These are phyloP conservation scores for Drosophila cracens DNA, from an alignment of 2,888 invertebrate species.

Conservation along the genomic window DNA sequence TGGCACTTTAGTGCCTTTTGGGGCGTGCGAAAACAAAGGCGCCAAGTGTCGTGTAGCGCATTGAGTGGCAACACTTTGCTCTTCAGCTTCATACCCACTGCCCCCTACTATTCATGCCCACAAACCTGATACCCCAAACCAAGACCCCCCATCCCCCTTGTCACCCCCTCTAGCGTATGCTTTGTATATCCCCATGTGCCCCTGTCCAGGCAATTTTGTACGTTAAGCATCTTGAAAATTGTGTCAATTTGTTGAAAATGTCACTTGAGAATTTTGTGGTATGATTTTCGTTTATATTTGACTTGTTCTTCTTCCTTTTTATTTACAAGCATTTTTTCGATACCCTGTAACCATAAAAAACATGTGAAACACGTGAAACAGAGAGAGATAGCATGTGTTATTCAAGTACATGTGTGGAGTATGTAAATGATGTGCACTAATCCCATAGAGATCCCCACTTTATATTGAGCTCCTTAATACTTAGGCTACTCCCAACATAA, in stretches of 20 bases:
- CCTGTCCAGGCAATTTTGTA: conserved; percentile 60
- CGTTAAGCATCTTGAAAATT: conserved; percentile 80
- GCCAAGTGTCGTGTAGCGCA: conserved; percentile 78
- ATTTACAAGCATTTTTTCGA: not conserved
- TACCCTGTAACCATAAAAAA: conserved; percentile 16
- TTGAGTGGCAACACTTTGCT: conserved; percentile 68
- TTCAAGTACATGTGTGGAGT: not conserved
- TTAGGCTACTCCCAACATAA: not conserved
- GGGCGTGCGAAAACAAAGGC: conserved; percentile 79
- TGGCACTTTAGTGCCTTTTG: conserved; percentile 82
- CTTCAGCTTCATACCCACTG: conserved; percentile 1
- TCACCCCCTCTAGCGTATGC: not conserved
- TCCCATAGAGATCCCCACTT: not conserved
- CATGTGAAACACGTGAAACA: not conserved
- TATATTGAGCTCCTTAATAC: not conserved
- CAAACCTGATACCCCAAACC: not conserved
- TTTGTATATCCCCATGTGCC: conserved; percentile 24
- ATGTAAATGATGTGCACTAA: not conserved
- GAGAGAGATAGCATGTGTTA: not conserved
- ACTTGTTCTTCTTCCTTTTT: conserved; percentile 8
- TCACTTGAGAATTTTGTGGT: conserved; percentile 75
- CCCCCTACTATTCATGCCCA: conserved; percentile 3
- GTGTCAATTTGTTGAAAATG: conserved; percentile 82
- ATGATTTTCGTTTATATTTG: conserved; percentile 71
- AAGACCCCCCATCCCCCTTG: not conserved